Percentiles rank a stretch among this genome's conserved stretches.
phyloP scores from a whole-genome alignment of 2,797 vertebrate species.

The Syndactyla subalaris region DNA sequence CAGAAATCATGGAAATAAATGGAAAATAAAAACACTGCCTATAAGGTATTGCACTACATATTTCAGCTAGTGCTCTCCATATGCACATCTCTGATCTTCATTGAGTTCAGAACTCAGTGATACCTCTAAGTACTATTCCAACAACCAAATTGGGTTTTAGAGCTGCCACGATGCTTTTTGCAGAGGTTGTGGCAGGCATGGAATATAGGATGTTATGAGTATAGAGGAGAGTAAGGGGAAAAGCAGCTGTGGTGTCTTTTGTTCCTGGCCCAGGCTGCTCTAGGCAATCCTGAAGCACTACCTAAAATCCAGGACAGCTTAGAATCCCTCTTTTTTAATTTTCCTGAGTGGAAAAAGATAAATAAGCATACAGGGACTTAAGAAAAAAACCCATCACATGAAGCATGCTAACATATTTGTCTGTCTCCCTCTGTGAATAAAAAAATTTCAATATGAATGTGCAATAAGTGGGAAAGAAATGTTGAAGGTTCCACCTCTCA shows the following conservation, averaged over 20 bases:
- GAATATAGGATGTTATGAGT: neutral
- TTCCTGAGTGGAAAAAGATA: neutral
- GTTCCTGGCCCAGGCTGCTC: neutral
- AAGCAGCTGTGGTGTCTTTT: neutral
- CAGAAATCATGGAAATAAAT: conserved; percentile 31
- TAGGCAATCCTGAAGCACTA: neutral
- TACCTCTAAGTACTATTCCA: neutral
- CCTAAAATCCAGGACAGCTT: neutral
- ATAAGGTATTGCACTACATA: neutral
- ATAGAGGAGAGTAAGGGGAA: accelerated
- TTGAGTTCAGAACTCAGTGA: neutral
- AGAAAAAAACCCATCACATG: neutral
- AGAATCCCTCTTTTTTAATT: neutral
- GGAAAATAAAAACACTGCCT: neutral
- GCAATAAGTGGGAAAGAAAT: neutral
- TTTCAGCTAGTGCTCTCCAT: neutral
- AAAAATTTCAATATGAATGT: neutral
- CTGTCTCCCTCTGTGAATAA: neutral
- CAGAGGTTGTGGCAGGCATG: neutral
- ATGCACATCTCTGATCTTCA: neutral
- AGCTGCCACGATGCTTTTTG: neutral
- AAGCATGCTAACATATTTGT: neutral
- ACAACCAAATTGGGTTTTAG: neutral
- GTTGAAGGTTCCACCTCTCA: neutral
- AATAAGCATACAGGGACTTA: neutral